Evolutionary conservation across 2,888 invertebrate genomes (phyloP), one percentile per base, ranked within the genome.

Genomic region (Cyaniris semiargus): DNA sequence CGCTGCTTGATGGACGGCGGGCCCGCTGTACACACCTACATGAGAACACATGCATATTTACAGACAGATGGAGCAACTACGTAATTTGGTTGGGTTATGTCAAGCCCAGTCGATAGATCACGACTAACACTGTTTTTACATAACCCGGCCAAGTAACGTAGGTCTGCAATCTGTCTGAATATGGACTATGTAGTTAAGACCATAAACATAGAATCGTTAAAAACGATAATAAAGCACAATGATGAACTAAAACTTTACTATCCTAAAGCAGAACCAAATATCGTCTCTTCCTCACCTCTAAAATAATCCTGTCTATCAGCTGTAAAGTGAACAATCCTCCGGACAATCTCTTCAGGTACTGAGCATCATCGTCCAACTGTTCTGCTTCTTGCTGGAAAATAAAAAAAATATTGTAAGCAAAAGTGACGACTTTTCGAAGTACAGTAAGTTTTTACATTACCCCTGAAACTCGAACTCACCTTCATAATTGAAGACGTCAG

Each of bases 281-380:
- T 38, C 1, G 10, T 3, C 15, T 34, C 6, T 34, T 4, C 48
- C 87, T 86, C 81, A 96, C 96, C 94, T 98, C 97, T 78, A 98
- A 91, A 84, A 97, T 95, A 79, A 97, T 96, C 86, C 98, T 98
- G 89, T 99, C 99, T 38, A 99, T 96, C 76, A 99, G 95, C 90
- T 99, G 99, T 77, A 99, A 94, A 0, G 98, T 98, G 88, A 99
- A 99, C n/a, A 99, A 94, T 0, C 99, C 99, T 10, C 97, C 97
- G 79, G 99, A 98, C 74, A 99, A 91, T 80, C 98, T 95, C 85
- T 97, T 96, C 79, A 99, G 93, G 88, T 99, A 99, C 84, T 97
- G 96, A 78, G 96, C 97, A 81, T 99, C 98, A 82, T 97, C 97
- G 81, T 96, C 96, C 78, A 96, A 95, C 15, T 96, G 96, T 81